A percentile compares a stretch with the other conserved stretches of the same genome.
phyloP scores from a whole-genome alignment of 2,888 invertebrate species.

The Latheticus oryzae region DNA sequence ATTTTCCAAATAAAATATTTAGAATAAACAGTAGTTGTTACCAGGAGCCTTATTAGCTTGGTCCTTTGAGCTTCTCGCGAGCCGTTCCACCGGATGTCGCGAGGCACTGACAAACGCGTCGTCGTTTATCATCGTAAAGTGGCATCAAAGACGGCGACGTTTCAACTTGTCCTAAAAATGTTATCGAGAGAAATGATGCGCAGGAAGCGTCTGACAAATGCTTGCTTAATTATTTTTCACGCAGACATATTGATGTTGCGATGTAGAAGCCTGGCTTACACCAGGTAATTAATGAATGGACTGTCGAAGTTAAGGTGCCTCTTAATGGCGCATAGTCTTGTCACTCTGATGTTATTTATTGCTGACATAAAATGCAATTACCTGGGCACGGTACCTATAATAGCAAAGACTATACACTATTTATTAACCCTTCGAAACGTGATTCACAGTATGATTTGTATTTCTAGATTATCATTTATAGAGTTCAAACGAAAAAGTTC shows the following conservation, averaged over 20 bases:
- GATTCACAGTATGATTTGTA: constrained; percentile 34
- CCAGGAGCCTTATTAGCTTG: constrained; percentile 54
- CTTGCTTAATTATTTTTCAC: constrained; percentile 65
- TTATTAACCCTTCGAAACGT: constrained; percentile 47
- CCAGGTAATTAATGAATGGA: constrained; percentile 51
- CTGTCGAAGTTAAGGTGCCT: constrained; percentile 55
- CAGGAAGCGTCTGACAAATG: constrained; percentile 65
- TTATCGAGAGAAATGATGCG: constrained; percentile 62
- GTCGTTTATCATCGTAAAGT: constrained; percentile 63
- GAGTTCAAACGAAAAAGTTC: no score
- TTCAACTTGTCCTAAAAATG: constrained; percentile 63
- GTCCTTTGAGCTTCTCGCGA: constrained; percentile 33
- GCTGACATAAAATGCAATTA: constrained; percentile 59
- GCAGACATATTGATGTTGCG: constrained; percentile 62
- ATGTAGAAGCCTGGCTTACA: constrained; percentile 14
- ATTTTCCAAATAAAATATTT: constrained; percentile 56
- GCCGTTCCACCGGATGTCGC: constrained; percentile 60
- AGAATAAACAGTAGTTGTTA: constrained; percentile 54
- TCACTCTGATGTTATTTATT: constrained; percentile 58
- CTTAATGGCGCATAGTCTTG: constrained; percentile 57
- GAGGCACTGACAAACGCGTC: constrained; percentile 62
- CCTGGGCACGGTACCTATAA: constrained; percentile 58
- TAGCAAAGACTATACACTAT: constrained; percentile 45
- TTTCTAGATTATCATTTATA: no score
- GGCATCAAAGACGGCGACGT: constrained; percentile 63